A percentile compares a stretch with the other conserved stretches of the same genome.
Evolutionary conservation across 2,797 vertebrate species (phyloP).

Genomic region (Ispidina lecontei): DNA sequence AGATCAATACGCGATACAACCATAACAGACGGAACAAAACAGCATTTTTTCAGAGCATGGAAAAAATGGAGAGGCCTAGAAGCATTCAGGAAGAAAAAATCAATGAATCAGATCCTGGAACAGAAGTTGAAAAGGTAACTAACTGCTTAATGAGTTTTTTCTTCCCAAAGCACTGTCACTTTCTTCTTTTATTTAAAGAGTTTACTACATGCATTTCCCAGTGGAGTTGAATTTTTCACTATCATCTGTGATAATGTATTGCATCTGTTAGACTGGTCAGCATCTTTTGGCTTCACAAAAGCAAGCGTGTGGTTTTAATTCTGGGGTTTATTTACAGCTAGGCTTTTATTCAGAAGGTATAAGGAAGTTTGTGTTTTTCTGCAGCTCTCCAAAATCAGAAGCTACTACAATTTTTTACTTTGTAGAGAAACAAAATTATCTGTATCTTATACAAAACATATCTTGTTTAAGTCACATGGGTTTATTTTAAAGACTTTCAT

Average conservation of each 20-base stretch:
- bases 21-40: constrained; percentile 78
- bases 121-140: constrained; percentile 74
- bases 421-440: not conserved
- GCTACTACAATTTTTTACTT: not conserved
- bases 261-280: not conserved
- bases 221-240: not conserved
- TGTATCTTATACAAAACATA: not conserved
- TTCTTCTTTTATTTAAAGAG: not conserved
- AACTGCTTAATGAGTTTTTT: not conserved
- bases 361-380: not conserved
- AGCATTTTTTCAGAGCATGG: constrained; percentile 85
- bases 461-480: not conserved
- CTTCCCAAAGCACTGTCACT: not conserved
- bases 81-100: constrained; percentile 87
- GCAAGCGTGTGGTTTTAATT: not conserved
- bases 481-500: not conserved
- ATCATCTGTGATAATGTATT: not conserved
- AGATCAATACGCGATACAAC: constrained; percentile 78
- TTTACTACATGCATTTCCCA: not conserved
- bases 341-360: not conserved
- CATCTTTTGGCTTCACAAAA: not conserved
- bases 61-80: constrained; percentile 86
- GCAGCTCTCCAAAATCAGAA: not conserved
- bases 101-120: constrained; percentile 60
- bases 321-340: not conserved